phyloP scores from a whole-genome alignment of 2,797 vertebrate genomes.

The Decapterus maruadsi region DNA sequence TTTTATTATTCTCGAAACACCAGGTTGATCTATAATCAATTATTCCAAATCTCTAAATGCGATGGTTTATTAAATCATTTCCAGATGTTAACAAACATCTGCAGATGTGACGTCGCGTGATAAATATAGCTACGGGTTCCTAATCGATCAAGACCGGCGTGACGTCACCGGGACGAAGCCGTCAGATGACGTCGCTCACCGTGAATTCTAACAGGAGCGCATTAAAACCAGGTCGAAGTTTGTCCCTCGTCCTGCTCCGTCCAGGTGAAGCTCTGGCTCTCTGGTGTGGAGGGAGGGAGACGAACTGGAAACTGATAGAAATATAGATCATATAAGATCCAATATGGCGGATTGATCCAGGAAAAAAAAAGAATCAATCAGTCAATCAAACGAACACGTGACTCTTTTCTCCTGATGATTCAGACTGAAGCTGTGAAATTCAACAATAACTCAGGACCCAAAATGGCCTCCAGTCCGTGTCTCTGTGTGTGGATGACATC shows the following conservation, averaged over 20 bases:
- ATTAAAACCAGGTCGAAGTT: not conserved
- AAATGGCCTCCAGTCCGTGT: too few species aligned
- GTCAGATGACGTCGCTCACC: not conserved
- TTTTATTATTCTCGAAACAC: too few species aligned
- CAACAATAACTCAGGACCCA: too few species aligned
- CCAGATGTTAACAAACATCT: not conserved
- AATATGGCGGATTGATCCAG: constrained; percentile 11
- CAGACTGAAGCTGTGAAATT: too few species aligned
- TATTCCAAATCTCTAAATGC: not conserved
- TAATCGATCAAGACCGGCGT: too few species aligned
- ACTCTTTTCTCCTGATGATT: too few species aligned
- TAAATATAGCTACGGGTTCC: too few species aligned
- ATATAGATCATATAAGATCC: too few species aligned
- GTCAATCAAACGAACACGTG: too few species aligned
- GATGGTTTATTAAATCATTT: not conserved
- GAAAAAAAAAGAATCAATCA: not conserved
- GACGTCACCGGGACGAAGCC: not conserved
- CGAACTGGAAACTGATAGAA: not conserved
- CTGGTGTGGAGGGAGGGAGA: not conserved
- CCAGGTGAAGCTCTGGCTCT: not conserved
- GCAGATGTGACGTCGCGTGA: not conserved
- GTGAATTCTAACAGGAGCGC: not conserved
- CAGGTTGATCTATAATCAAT: not conserved
- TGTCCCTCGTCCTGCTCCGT: not conserved
- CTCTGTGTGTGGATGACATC: too few species aligned